These are phyloP conservation scores for Dynastes tityus DNA, from an alignment of 2,888 invertebrate genomes.

Conservation along the genomic window DNA sequence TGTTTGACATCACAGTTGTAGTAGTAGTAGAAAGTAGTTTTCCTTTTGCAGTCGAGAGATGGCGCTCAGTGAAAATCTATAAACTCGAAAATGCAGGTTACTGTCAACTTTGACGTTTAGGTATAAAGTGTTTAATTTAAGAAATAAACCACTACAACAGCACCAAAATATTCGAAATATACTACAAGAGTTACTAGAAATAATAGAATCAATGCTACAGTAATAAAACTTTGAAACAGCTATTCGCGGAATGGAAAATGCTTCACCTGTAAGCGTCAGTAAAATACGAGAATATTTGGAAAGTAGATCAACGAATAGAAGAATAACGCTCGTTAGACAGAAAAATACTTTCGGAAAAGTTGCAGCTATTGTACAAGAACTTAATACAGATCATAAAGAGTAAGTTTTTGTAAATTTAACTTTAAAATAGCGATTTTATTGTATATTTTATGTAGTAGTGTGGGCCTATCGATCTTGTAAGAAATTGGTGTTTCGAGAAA, in stretches of 20 bases:
- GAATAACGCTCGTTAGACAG: constrained; percentile 32
- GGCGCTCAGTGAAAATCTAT: background rate
- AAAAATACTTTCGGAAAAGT: constrained; percentile 54
- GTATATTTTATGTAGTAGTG: no score
- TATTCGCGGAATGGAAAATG: constrained; percentile 54
- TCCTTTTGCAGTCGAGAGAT: background rate
- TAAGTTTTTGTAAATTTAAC: constrained; percentile 28
- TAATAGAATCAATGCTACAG: no score
- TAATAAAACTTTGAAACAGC: no score
- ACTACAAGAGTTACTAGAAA: no score
- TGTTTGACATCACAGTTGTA: background rate
- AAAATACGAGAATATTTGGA: constrained; percentile 58
- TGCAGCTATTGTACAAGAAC: constrained; percentile 46
- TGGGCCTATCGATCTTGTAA: no score
- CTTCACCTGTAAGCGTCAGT: constrained; percentile 56
- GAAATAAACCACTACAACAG: background rate
- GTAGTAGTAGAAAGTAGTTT: background rate
- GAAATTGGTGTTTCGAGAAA: no score
- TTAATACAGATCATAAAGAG: constrained; percentile 40
- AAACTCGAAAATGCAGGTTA: background rate
- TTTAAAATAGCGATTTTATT: constrained; percentile 6
- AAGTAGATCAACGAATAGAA: constrained; percentile 47
- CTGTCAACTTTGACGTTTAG: constrained; percentile 6
- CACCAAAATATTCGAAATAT: no score
- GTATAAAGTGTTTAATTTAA: background rate